Evolutionary conservation across 2,797 vertebrate genomes (phyloP), one percentile per base, ranked within the genome.

Genomic region (Sparidentex hasta): DNA sequence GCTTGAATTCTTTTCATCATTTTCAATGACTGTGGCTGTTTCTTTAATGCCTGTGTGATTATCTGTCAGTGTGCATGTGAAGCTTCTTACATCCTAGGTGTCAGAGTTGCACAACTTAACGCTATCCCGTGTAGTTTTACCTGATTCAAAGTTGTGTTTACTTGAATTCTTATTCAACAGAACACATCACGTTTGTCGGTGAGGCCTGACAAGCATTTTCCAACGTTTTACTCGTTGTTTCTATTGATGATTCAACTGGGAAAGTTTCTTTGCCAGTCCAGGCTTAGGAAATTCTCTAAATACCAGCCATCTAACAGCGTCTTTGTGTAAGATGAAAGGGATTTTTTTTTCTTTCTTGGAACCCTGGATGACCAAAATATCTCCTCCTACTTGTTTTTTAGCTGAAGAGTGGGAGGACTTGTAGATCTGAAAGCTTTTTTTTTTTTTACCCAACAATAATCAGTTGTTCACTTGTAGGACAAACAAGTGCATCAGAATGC

Each of bases 241-340:
- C 21, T 20, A 51, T 52, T 17, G 38, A 76, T 63, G 65, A 80
- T 51, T 82, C 29, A 80, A 12, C 29, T 43, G 54, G 11, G 33
- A 69, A n/a, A 57, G 7, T 65, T 41, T 54, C 4, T 41, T 33
- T 52, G 1, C 23, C 14, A 25, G 57, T 25, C 33, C 11, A 16
- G 58, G 13, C 27, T 11, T 23, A 33, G 7, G 16, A 23, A 56
- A 4, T 20, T 48, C 43, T 82, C 62, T 69, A 56, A 82, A 80
- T 77, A 38, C 27, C 71, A 71, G 38, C 70, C 51, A 79, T 70
- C 44, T 74, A 57, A 76, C 48, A 23, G 43, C 20, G 33, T 71
- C 73, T 71, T 71, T 76, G 46, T 56, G 23, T 14, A 6, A 59
- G 21, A 68, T 41, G 12, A 77, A 64, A 51, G 38, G 54, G 13